These are phyloP conservation scores for Oscheius sp. DNA, from an alignment of 2,888 invertebrate genomes.

Conservation along the genomic window DNA sequence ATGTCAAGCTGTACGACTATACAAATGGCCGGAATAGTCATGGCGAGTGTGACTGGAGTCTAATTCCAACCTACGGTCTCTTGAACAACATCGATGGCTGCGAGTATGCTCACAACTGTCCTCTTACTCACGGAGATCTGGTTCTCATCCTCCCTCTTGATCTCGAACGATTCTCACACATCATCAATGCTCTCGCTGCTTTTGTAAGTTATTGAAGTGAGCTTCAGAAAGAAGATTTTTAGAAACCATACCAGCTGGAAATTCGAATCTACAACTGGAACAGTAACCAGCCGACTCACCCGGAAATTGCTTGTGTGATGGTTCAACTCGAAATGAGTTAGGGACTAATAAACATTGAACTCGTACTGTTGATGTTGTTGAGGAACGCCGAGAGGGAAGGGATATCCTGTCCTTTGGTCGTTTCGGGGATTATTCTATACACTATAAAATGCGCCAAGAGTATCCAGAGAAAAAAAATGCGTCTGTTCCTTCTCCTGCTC, in stretches of 20 bases:
- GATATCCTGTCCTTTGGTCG: too few species aligned
- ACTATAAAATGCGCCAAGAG: too few species aligned
- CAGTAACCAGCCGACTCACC: conserved; percentile 53
- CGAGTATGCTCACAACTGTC: conserved; percentile 68
- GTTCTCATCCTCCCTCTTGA: conserved; percentile 61
- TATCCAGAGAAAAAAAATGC: too few species aligned
- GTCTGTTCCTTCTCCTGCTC: too few species aligned
- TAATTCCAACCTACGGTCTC: conserved; percentile 65
- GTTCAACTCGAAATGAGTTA: conserved; percentile 62
- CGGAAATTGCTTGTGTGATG: conserved; percentile 68
- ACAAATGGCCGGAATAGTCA: conserved; percentile 46
- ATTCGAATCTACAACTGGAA: conserved; percentile 63
- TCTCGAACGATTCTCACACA: conserved; percentile 58
- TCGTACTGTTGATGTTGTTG: too few species aligned
- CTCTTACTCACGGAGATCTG: conserved; percentile 63
- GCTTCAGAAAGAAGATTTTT: too few species aligned
- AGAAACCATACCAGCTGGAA: conserved; percentile 63
- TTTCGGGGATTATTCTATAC: too few species aligned
- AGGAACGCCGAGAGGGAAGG: too few species aligned
- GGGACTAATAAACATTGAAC: too few species aligned
- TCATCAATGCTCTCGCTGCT: conserved; percentile 64
- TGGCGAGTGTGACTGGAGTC: conserved; percentile 56
- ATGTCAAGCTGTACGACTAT: conserved; percentile 64
- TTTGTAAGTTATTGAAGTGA: conserved; percentile 23
- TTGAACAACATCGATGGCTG: conserved; percentile 68